A percentile compares a stretch with the other conserved stretches of the same genome.
phyloP scores from a whole-genome alignment of 2,113 vertebrate genomes.

The Ivindomyrus marchei region DNA sequence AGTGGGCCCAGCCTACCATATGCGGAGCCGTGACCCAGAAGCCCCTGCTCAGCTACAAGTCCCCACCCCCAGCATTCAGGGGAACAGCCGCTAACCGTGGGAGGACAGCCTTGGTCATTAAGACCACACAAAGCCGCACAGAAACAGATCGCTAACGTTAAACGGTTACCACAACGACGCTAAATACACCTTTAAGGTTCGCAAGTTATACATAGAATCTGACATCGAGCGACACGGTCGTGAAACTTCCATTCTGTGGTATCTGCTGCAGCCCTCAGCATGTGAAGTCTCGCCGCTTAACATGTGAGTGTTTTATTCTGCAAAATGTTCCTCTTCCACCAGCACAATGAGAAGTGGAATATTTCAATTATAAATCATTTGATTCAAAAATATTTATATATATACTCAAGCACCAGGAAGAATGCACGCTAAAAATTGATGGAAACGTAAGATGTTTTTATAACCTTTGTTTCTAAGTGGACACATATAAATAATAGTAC shows the following conservation, averaged over 20 bases:
- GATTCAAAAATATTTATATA: neutral
- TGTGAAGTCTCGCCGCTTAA: neutral
- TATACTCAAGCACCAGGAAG: neutral
- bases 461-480: neutral
- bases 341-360: neutral
- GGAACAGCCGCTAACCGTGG: conserved; percentile 46
- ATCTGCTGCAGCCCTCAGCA: neutral
- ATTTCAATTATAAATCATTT: neutral
- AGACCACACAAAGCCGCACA: conserved; percentile 38
- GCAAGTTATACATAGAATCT: neutral
- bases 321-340: neutral
- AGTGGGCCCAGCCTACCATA: conserved; percentile 63
- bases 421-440: neutral
- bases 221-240: neutral
- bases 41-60: conserved; percentile 60
- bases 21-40: conserved; percentile 66
- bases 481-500: neutral
- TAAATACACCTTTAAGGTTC: neutral
- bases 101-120: neutral
- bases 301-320: neutral
- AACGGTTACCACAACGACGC: neutral
- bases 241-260: neutral
- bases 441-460: neutral
- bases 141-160: neutral
- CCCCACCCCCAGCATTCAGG: conserved; percentile 40